Conservation (phyloP, 2,888 invertebrate genomes). For the Leptothorax acervorum region DNA sequence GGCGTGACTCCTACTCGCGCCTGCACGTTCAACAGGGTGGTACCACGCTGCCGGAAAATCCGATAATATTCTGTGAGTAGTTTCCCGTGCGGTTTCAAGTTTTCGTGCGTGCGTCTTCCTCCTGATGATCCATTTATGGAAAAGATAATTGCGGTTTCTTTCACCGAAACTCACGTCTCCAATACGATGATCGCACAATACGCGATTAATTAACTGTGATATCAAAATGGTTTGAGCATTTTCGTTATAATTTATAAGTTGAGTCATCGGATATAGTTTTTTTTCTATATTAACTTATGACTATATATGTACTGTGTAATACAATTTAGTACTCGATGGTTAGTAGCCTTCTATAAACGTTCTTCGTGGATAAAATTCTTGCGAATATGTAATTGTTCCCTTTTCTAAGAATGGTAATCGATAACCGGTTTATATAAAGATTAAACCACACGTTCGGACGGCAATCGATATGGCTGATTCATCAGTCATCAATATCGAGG, state of each 20-base stretch:
- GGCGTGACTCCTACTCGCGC: slow-evolving; percentile 77
- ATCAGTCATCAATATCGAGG: neutral
- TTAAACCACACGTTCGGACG: neutral
- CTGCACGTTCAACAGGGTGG: slow-evolving; percentile 77
- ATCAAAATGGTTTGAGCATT: neutral
- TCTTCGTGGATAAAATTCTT: neutral
- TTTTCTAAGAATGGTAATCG: slow-evolving; percentile 12
- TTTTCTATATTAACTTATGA: neutral
- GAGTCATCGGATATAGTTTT: neutral
- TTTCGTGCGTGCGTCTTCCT: slow-evolving; percentile 18
- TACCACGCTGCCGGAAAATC: slow-evolving; percentile 73
- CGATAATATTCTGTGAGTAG: slow-evolving; percentile 67
- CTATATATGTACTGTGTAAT: neutral
- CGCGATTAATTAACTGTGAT: slow-evolving; percentile 1
- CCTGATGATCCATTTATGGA: neutral
- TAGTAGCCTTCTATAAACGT: neutral
- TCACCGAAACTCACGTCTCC: neutral
- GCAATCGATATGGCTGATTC: neutral
- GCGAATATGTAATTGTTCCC: slow-evolving; percentile 27
- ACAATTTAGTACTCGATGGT: neutral
- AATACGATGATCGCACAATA: neutral
- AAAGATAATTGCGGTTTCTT: neutral
- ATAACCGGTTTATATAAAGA: slow-evolving; percentile 23
- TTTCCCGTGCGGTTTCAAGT: slow-evolving; percentile 52
- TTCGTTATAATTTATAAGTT: neutral